A percentile compares a stretch with the other conserved stretches of the same genome.
phyloP scores from a whole-genome alignment of 2,113 vertebrate genomes.

The Anser brachyrhynchus region DNA sequence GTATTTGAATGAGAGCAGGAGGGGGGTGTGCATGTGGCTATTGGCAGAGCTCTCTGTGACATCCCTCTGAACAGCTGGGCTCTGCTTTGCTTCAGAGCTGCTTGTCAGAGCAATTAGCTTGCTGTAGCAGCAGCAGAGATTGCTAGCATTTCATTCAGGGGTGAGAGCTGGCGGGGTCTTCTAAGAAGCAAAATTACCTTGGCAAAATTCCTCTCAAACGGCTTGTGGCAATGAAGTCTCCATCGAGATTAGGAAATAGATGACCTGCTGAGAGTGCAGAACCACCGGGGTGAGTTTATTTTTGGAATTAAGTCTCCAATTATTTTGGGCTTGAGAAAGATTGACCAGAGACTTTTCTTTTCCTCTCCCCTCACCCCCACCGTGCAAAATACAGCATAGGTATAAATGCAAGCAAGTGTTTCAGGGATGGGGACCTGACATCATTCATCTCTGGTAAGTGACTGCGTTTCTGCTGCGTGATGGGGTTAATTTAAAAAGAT shows the following conservation, averaged over 20 bases:
- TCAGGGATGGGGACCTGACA: not conserved
- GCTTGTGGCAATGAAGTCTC: conserved; percentile 69
- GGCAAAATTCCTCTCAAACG: conserved; percentile 62
- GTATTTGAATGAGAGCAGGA: conserved; percentile 77
- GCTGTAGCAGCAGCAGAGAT: conserved; percentile 53
- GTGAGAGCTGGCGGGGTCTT: conserved; percentile 45
- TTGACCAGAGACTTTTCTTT: not conserved
- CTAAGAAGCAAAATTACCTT: conserved; percentile 35
- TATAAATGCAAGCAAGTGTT: not conserved
- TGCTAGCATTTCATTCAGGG: conserved; percentile 28
- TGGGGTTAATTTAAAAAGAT: not conserved
- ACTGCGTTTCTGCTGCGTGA: conserved; percentile 38
- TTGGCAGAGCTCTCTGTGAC: conserved; percentile 78
- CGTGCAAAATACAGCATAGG: not conserved
- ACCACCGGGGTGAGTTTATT: conserved; percentile 74
- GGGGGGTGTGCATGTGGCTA: conserved; percentile 70
- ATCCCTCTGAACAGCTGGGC: conserved; percentile 78
- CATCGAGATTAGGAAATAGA: conserved; percentile 59
- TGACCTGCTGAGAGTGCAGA: conserved; percentile 70
- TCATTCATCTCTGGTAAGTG: not conserved
- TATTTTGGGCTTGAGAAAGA: not conserved
- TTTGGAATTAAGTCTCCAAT: not conserved
- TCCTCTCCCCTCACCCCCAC: accelerated
- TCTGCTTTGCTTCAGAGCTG: conserved; percentile 72
- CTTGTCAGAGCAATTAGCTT: conserved; percentile 75